Base-by-base conservation (phyloP, 2,888 invertebrate species). In the Phlogophora meticulosa region DNA sequence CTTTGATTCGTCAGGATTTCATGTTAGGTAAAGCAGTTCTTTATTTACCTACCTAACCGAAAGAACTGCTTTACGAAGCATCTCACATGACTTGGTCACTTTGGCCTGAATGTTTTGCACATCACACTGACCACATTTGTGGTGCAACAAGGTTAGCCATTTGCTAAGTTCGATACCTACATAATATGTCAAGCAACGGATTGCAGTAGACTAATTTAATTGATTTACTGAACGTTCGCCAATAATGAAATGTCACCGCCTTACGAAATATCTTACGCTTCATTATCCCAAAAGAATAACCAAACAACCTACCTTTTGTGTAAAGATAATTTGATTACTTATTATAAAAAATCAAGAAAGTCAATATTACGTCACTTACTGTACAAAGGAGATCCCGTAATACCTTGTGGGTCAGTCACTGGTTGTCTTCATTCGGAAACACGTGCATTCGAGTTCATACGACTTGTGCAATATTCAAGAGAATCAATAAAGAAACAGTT, bases 401-500 rank as follows among this genome's bases (percentile, higher is more conserved):
- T 46, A 61, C 60, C 66, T 78, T 73, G 15, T 73, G 58, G 60
- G 55, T 59, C 52, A 46, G 5, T 49, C 13, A 24, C 42, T 48
- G 45, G 52, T 15, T 38, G 45, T 55, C 24, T 72, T 62, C 62
- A 20, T 78, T 73, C 45, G 45, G 45, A 67, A 67, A 67, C 45
- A 61, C 40, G 42, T 66, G 76, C 46, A 60, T 45, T 61, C 28
- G 55, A 70, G 32, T 66, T 45, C 38, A 55, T 74, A 46, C 32
- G 0, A 38, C 55, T 75, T 78, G 61, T 59, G 74, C 46, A 75
- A 75, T 66, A 78, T 78, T 77, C 58, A 64, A 56, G 67, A 73
- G 48, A 78, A 67, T 57, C 57, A 43, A 46, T 73, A 61, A 66
- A 72, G 28, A 55, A 61, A 73, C 78, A 46, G 75, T 78, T 78